Evolutionary conservation across 2,113 vertebrate species (phyloP).

Genomic region (Camelus bactrianus): DNA sequence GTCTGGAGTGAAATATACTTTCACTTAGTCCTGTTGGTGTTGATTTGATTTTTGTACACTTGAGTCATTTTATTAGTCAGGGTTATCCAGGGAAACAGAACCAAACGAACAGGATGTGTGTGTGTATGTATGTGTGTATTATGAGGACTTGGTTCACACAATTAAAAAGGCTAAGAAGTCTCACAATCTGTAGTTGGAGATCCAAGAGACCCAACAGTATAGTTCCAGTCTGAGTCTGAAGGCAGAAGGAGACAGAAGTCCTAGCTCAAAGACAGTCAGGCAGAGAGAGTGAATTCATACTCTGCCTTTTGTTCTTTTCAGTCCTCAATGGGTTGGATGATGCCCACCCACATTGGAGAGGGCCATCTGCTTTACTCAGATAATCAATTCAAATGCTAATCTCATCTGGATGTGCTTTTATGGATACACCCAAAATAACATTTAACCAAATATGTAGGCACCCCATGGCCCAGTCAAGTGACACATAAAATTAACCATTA

Average conservation of each 20-base stretch:
- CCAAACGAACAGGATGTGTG: not conserved
- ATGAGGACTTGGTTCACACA: not conserved
- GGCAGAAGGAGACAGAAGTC: not conserved
- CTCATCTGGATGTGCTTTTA: not conserved
- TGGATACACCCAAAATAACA: not conserved
- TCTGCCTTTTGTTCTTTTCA: not conserved
- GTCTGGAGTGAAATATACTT: not conserved
- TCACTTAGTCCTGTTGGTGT: not conserved
- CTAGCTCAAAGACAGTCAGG: not conserved
- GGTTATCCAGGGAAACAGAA: constrained; percentile 20
- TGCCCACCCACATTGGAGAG: not conserved
- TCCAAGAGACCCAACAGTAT: not conserved
- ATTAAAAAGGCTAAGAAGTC: not conserved
- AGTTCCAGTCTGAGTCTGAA: not conserved
- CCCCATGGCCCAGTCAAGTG: not conserved
- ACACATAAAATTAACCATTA: not conserved
- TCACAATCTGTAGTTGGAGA: too few relatives aligned
- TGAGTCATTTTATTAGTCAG: not conserved
- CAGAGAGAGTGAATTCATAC: not conserved
- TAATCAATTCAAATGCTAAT: not conserved
- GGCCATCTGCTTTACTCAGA: not conserved
- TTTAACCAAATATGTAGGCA: not conserved
- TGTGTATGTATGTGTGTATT: not conserved
- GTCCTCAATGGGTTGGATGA: not conserved
- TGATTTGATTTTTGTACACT: constrained; percentile 36